A percentile compares a stretch with the other conserved stretches of the same genome.
phyloP scores from a whole-genome alignment of 2,888 invertebrate genomes.

The Synergus itoensis region DNA sequence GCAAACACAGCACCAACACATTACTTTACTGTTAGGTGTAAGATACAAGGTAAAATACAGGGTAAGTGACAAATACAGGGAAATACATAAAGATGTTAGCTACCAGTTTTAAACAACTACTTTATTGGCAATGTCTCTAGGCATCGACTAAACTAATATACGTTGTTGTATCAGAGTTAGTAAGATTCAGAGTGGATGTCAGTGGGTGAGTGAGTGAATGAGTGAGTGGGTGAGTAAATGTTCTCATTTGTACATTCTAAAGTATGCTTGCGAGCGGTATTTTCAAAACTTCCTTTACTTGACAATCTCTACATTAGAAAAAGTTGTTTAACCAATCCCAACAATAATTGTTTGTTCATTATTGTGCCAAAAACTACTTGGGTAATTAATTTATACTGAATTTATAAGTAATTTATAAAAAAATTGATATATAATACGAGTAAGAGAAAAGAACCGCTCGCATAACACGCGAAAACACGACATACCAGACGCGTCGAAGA shows the following conservation, averaged over 20 bases:
- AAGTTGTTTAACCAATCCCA: neutral
- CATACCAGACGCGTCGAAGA: constrained; percentile 39
- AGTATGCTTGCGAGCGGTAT: constrained; percentile 19
- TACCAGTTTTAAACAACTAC: constrained; percentile 78
- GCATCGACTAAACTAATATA: constrained; percentile 77
- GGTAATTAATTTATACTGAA: neutral
- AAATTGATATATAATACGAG: neutral
- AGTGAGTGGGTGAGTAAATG: constrained; percentile 52
- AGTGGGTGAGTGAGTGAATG: constrained; percentile 60
- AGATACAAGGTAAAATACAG: constrained; percentile 48
- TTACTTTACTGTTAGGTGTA: constrained; percentile 67
- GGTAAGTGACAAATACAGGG: constrained; percentile 70
- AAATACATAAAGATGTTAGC: constrained; percentile 78
- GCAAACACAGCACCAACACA: constrained; percentile 65
- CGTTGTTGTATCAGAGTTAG: constrained; percentile 71
- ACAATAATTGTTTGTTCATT: neutral
- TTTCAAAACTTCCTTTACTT: neutral
- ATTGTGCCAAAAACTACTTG: no score
- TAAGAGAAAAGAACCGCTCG: constrained; percentile 3
- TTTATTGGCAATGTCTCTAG: constrained; percentile 78
- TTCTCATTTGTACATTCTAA: constrained; percentile 44
- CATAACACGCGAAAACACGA: constrained; percentile 27
- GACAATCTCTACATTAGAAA: neutral
- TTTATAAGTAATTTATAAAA: neutral
- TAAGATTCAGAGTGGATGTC: constrained; percentile 65